These are phyloP conservation scores for Crotalus helleri DNA, from an alignment of 2,113 vertebrate genomes.

Conservation along the genomic window DNA sequence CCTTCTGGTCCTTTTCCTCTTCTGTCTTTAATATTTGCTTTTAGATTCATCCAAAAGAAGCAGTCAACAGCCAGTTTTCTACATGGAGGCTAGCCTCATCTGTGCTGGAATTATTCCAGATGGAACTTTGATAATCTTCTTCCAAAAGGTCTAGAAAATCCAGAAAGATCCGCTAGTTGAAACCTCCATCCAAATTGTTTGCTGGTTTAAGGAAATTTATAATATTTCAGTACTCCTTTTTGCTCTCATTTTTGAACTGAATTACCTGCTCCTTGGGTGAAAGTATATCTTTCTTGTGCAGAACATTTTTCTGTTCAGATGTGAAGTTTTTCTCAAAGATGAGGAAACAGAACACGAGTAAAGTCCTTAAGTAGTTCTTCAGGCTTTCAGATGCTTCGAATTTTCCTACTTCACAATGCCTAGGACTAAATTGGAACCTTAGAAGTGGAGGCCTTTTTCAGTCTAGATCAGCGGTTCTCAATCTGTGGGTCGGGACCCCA, in stretches of 20 bases:
- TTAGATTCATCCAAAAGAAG: slow-evolving; percentile 54
- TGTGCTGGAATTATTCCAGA: slow-evolving; percentile 61
- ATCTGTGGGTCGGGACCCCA: too few relatives aligned
- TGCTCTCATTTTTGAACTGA: slow-evolving; percentile 36
- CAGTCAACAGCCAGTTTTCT: slow-evolving; percentile 51
- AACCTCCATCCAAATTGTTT: slow-evolving; percentile 44
- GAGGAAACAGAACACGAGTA: neutral
- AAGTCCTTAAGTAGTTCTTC: neutral
- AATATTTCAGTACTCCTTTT: slow-evolving; percentile 52
- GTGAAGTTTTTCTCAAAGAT: slow-evolving; percentile 4
- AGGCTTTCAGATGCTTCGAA: neutral
- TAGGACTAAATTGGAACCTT: neutral
- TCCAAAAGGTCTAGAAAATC: slow-evolving; percentile 59
- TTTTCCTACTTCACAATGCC: neutral
- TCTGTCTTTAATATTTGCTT: slow-evolving; percentile 43
- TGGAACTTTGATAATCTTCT: slow-evolving; percentile 47
- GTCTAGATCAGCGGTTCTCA: neutral
- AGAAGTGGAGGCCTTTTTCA: neutral
- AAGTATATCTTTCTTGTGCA: neutral
- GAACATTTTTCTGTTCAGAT: slow-evolving; percentile 31
- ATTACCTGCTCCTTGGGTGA: slow-evolving; percentile 20
- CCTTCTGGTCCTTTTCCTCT: slow-evolving; percentile 27
- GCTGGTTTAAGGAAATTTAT: slow-evolving; percentile 52
- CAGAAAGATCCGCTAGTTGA: slow-evolving; percentile 62
- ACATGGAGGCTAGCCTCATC: slow-evolving; percentile 51